Conservation (phyloP, 1,140 invertebrate species). For the Macrobrachium rosenbergii region DNA sequence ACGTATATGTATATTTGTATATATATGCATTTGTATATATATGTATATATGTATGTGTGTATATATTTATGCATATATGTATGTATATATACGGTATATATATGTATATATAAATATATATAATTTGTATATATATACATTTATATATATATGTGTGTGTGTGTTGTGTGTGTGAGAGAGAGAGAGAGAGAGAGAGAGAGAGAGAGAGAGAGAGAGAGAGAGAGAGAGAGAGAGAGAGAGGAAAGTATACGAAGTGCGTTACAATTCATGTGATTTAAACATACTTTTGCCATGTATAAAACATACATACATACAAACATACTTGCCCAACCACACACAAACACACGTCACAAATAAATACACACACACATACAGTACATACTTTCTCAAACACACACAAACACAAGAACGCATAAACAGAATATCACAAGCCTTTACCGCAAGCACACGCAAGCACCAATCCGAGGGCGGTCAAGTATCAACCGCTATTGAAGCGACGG, state of each 20-base stretch:
- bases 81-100: not conserved
- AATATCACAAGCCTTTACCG: too few species aligned
- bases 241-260: not conserved
- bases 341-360: too few species aligned
- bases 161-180: not conserved
- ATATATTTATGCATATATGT: too few species aligned
- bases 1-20: not conserved
- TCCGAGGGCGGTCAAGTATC: too few species aligned
- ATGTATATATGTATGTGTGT: too few species aligned
- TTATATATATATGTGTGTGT: not conserved
- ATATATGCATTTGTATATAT: too few species aligned
- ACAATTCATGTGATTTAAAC: not conserved
- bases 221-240: slow-evolving; percentile 21
- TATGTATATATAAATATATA: not conserved
- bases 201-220: slow-evolving; percentile 12
- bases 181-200: slow-evolving; percentile 27
- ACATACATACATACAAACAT: slow-evolving; percentile 13
- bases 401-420: too few species aligned
- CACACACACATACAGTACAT: too few species aligned
- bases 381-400: too few species aligned
- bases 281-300: too few species aligned
- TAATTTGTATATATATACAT: not conserved
- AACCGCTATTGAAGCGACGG: too few species aligned
- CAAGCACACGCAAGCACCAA: too few species aligned
- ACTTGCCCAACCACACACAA: slow-evolving; percentile 4